Base-by-base conservation (phyloP, 2,888 invertebrate species). In the Incurvaria masculella region DNA sequence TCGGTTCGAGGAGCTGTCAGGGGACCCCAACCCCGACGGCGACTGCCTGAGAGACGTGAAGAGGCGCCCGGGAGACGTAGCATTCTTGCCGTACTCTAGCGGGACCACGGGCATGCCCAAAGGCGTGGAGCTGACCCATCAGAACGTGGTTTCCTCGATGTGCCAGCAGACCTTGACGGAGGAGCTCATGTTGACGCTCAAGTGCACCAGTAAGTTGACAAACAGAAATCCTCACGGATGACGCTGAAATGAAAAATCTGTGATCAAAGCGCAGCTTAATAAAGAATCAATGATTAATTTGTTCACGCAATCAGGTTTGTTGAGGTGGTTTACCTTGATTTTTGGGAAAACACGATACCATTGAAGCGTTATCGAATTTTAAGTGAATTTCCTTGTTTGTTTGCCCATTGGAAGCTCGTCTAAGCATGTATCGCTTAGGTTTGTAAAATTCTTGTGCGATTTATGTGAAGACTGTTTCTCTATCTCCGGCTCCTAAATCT, bases 21-120 rank as follows among this genome's bases (percentile, higher is more conserved):
- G 73, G 17, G 14, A 39, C 39, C 6, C 14, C 18, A 4, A 4
- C 18, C 19, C 21, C 3, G 21, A 41, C 14, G 3, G 6, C 8
- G 41, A 41, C 3, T 17, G 17, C 8, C 21, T 41, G 41, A 41
- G 17, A 41, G 3, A 16, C 5, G 41, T 41, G 18, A 6, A 17
- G 6, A 5, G 41, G 18, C 10, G 18, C 11, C 57, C 71, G 1
- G 66, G 81, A 11, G 84, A 85, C 51, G 61, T 82, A 11, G 74
- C 75, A 1, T 60, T 86, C 11, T 58, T 89, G 53, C 88, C 87
- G 1, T 89, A 85, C 66, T 88, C 88, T 14, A 88, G 88, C 57
- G 87, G 87, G 4, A 89, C 89, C 0, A 89, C 88, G 0, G 89
- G 90, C 0, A 53, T 83, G 43, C 82, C 86, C 1, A 86, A 86